Evolutionary conservation across 1,140 invertebrate species (phyloP), one percentile per base, ranked within the genome.

Genomic region (Contarinia nasturtii): DNA sequence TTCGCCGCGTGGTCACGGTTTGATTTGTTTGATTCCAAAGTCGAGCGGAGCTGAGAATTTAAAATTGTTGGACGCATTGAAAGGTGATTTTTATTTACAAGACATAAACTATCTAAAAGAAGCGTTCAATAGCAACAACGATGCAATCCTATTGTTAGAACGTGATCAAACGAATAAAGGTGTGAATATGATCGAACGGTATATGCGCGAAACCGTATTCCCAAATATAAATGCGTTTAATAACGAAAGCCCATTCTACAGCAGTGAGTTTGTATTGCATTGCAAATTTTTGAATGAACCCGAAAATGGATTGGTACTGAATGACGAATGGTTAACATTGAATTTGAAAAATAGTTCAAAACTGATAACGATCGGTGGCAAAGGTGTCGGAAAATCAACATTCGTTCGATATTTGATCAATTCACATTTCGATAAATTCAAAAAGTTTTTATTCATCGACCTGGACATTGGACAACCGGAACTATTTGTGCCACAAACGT

Each of bases 401-500:
- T 61, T 75, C 7, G 52, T 73, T 1, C 63, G 76, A 22, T 82
- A 74, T 58, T 49, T 83, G 1, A 59, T 81, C 1, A 86, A 86
- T 54, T 66, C 61, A 10, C 49, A 73, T 14, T 56, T 86, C 7
- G 53, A 51, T 2, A 54, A 59, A 45, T 49, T 49, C 10, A 52
- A 56, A 7, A 53, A 62, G 48, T 54, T 84, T 1, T 55, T 77
- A 33, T 68, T 79, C 7, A 52, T 88, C 5, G 84, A 88, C 60
- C 69, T 85, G 50, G 85, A 88, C 65, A 74, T 77, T 44, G 85
- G 85, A 3, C 84, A 88, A 57, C 62, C 80, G 7, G 84, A 87
- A 63, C 74, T 82, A 43, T 79, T 76, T 43, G 62, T 79, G 7
- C 66, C 78, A 1, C 77, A 79, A 7, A 76, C 74, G 49, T 56